These are phyloP conservation scores for Pseudonaja textilis DNA, from an alignment of 2,113 vertebrate genomes.

Conservation along the genomic window DNA sequence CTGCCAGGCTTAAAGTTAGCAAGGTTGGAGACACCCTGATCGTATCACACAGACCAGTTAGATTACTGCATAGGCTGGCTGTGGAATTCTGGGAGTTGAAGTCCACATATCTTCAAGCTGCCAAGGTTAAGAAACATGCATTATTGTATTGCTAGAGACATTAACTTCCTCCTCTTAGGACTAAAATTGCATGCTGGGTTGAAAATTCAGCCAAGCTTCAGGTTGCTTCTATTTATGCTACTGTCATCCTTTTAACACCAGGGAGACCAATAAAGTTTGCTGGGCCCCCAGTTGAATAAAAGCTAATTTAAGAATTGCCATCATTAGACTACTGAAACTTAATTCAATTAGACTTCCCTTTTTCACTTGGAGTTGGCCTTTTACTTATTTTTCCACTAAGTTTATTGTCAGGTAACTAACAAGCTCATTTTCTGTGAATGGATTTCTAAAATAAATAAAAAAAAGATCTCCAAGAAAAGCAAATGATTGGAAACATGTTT, in stretches of 20 bases:
- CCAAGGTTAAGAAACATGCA: too few species aligned
- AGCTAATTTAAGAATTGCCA: background rate
- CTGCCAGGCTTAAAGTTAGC: too few species aligned
- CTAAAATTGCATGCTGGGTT: background rate
- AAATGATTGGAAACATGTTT: background rate
- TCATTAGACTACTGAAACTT: background rate
- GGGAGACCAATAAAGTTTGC: background rate
- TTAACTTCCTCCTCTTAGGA: background rate
- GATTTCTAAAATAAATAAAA: background rate
- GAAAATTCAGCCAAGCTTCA: background rate
- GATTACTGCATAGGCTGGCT: too few species aligned
- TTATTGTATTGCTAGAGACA: background rate
- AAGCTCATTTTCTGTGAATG: background rate
- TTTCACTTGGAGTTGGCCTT: background rate
- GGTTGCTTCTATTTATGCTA: background rate
- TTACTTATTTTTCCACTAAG: background rate
- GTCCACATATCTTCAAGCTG: too few species aligned
- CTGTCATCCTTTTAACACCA: background rate
- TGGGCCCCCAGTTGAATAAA: background rate
- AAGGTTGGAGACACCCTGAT: too few species aligned
- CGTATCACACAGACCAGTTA: background rate
- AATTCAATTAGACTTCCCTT: background rate
- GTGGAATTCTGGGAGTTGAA: too few species aligned
- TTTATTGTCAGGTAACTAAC: background rate
- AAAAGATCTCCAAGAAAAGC: background rate